Percentiles rank a stretch among this genome's conserved stretches.
These are phyloP conservation scores for Pelochelys cantorii DNA, from an alignment of 2,797 vertebrate species.

Conservation along the genomic window DNA sequence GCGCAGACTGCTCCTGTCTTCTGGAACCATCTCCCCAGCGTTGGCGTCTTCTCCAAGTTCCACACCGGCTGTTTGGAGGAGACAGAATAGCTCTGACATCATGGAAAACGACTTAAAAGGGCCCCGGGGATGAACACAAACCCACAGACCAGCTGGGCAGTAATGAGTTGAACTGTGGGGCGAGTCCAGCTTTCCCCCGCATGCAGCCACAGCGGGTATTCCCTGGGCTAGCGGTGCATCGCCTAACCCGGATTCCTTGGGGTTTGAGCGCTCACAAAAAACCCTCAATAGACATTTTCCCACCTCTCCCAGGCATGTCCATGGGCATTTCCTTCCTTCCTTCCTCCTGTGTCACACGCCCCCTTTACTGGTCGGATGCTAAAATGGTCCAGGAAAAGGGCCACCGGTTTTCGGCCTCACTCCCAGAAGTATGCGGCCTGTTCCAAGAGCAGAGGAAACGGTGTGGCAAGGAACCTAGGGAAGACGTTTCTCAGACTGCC, in stretches of 20 bases:
- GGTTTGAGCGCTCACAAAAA: neutral
- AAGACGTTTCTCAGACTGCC: neutral
- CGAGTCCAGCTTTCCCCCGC: neutral
- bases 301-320: neutral
- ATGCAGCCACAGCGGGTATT: neutral
- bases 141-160: slow-evolving; percentile 21
- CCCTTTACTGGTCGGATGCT: neutral
- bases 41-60: neutral
- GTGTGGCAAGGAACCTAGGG: neutral
- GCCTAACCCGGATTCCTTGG: no score
- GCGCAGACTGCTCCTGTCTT: neutral
- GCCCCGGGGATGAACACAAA: neutral
- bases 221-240: neutral
- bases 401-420: neutral
- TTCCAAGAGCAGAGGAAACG: neutral
- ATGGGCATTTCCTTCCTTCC: neutral
- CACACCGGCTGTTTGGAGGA: neutral
- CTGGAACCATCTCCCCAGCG: neutral
- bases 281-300: neutral
- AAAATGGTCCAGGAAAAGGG: neutral
- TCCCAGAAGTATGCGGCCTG: neutral
- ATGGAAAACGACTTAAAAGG: neutral
- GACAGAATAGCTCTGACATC: neutral
- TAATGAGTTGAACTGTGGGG: neutral
- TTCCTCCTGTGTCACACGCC: neutral